phyloP scores from a whole-genome alignment of 2,888 invertebrate genomes.

The Andrena flavipes region DNA sequence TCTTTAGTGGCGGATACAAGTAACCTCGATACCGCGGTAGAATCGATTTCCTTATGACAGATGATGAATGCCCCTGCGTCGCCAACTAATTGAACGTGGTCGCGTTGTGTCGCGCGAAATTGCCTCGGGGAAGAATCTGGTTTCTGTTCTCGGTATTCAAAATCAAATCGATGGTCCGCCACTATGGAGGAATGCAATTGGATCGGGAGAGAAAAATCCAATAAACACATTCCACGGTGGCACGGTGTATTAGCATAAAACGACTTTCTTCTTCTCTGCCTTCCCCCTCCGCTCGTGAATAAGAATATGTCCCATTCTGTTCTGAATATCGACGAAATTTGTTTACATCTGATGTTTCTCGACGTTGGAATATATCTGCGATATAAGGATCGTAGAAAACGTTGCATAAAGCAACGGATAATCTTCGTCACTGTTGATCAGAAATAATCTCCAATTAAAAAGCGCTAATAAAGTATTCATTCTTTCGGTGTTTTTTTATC shows the following conservation, averaged over 20 bases:
- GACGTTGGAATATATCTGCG: conserved; percentile 7
- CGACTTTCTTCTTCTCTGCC: conserved; percentile 58
- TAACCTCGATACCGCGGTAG: neutral
- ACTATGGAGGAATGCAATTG: conserved; percentile 81
- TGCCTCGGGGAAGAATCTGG: conserved; percentile 52
- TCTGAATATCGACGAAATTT: conserved; percentile 28
- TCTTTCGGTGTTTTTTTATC: too few relatives aligned
- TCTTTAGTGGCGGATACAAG: neutral
- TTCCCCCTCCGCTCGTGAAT: conserved; percentile 28
- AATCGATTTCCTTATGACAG: neutral
- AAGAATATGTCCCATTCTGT: conserved; percentile 22
- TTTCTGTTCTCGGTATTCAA: conserved; percentile 71
- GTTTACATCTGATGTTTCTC: conserved; percentile 7
- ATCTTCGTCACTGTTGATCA: neutral
- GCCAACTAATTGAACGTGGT: conserved; percentile 50
- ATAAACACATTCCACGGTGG: conserved; percentile 81
- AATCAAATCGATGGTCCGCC: conserved; percentile 76
- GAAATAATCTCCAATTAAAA: neutral
- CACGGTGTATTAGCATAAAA: conserved; percentile 75
- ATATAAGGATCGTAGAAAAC: neutral
- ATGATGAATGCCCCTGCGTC: neutral
- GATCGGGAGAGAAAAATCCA: conserved; percentile 80
- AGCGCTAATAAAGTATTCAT: too few relatives aligned
- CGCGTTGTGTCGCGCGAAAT: conserved; percentile 32
- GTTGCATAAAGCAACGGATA: conserved; percentile 2